phyloP scores from a whole-genome alignment of 2,113 vertebrate species.

The Seriola dumerili region DNA sequence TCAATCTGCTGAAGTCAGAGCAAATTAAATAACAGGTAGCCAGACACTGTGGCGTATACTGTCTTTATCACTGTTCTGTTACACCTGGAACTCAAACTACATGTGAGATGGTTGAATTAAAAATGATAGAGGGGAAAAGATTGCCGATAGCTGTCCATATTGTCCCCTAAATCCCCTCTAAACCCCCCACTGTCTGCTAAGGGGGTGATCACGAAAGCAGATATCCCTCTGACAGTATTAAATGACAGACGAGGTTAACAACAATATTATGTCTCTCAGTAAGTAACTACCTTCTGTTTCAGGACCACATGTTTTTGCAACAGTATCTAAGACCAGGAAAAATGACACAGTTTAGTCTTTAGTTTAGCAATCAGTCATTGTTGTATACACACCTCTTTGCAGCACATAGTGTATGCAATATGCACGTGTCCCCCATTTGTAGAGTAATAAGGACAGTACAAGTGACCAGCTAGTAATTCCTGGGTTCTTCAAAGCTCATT shows the following conservation, averaged over 20 bases:
- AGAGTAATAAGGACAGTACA: neutral
- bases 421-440: neutral
- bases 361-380: neutral
- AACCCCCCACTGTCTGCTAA: slow-evolving; percentile 32
- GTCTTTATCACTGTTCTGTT: neutral
- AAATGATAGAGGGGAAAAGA: neutral
- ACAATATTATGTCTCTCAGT: slow-evolving; percentile 6
- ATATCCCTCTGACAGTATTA: slow-evolving; percentile 38
- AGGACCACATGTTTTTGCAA: neutral
- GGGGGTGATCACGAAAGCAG: slow-evolving; percentile 54
- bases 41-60: neutral
- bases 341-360: neutral
- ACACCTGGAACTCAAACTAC: neutral
- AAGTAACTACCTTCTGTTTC: neutral
- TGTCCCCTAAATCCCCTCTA: slow-evolving; percentile 44
- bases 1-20: neutral
- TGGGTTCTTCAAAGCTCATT: slow-evolving; percentile 28
- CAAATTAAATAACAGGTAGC: slow-evolving; percentile 12
- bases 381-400: neutral
- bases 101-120: neutral
- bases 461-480: slow-evolving; percentile 31
- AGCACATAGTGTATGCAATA: neutral
- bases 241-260: slow-evolving; percentile 36
- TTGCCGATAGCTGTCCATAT: slow-evolving; percentile 41
- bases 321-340: slow-evolving; percentile 2